Conservation (phyloP, 2,113 vertebrate species). For the Istiophorus platypterus region DNA sequence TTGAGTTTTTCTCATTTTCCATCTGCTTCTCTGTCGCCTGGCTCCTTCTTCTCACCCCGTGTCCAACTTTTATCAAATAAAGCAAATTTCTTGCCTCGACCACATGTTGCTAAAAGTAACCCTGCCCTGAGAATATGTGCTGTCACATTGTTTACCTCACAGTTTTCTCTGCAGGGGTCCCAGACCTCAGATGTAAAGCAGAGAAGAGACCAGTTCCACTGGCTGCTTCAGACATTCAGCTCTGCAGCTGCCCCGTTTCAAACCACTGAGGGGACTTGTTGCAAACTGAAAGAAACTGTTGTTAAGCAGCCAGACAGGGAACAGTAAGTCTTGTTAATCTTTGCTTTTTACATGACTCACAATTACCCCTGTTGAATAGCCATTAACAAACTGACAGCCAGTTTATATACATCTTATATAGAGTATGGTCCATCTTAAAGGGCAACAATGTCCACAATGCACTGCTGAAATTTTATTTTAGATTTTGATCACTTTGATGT, state of each 20-base stretch:
- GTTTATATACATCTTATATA: slow-evolving; percentile 21
- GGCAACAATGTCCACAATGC: not conserved
- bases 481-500: not conserved
- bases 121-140: slow-evolving; percentile 2
- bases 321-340: slow-evolving; percentile 54
- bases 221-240: slow-evolving; percentile 22
- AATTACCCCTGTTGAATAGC: slow-evolving; percentile 36
- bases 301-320: slow-evolving; percentile 46
- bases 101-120: slow-evolving; percentile 15
- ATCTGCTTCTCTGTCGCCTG: slow-evolving; percentile 7
- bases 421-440: not conserved
- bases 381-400: slow-evolving; percentile 22
- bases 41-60: not conserved
- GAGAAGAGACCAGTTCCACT: not conserved
- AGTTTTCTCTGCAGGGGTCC: slow-evolving; percentile 22
- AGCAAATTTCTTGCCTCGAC: slow-evolving; percentile 1
- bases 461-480: not conserved
- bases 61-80: slow-evolving; percentile 7
- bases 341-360: slow-evolving; percentile 15
- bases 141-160: slow-evolving; percentile 38
- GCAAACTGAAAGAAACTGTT: slow-evolving; percentile 49
- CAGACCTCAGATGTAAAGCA: slow-evolving; percentile 6
- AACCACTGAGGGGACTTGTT: slow-evolving; percentile 44
- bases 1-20: slow-evolving; percentile 7
- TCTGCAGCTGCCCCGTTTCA: slow-evolving; percentile 49